Base-by-base conservation (phyloP, 2,113 vertebrate species). In the Scartelaos histophorus region DNA sequence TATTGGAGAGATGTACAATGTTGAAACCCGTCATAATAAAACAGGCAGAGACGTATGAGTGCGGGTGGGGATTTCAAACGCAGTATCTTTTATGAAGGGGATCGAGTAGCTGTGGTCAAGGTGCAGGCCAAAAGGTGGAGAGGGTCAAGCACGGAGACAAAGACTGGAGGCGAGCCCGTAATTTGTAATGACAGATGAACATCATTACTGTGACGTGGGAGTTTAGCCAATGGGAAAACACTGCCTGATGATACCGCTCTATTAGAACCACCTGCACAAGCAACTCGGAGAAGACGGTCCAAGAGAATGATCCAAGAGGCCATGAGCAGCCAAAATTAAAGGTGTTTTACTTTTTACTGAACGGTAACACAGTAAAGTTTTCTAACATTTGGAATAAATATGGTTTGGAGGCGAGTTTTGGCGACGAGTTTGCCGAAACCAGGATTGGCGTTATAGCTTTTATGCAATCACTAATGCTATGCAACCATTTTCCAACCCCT, bases 11-110 rank as follows among this genome's bases (percentile, higher is more conserved):
- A 80, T 86, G 89, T 85, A 83, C 86, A 70, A 82, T 82, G 82
- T 81, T 86, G 78, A 80, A 88, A 87, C 85, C 82, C 75, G 80
- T 91, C 87, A 83, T 90, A 85, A 90, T 90, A 87, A 92, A 89
- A 87, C 81, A 87, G 85, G 81, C 67, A 73, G 51, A 34, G 67
- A 79, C 74, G 19, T 54, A 75, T 65, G 75, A 43, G 25, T 65
- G 64, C 47, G 71, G 60, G 60, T 46, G 65, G 13, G 80, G 38
- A n/a, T 29, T 76, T 83, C 77, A 82, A 87, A 81, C 67, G 0
- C 2, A 58, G 25, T 76, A 83, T 86, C 78, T 61, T 71, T 81
- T 79, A 82, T 71, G 74, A 80, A 65, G 79, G 72, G 12, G 67
- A 66, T 0, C 71, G 66, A 72, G 83, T 75, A 49, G 82, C 67